Percentiles rank a stretch among this genome's conserved stretches.
Conservation (phyloP, 2,888 invertebrate species). For the Diplazon laetatorius region DNA sequence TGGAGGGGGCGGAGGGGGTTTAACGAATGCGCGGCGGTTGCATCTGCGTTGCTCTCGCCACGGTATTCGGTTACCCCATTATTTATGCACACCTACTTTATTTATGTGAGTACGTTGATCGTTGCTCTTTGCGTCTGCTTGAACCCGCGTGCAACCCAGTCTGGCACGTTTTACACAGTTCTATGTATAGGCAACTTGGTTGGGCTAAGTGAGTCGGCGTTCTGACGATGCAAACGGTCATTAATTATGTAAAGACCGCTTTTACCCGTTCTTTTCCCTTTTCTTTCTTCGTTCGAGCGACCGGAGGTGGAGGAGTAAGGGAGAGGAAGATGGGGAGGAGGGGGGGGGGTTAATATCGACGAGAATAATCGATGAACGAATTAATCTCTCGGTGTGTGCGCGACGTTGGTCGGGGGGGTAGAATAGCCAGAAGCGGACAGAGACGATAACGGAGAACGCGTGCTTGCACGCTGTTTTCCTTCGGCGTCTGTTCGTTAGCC, state of each 20-base stretch:
- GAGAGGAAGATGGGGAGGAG: too few relatives aligned
- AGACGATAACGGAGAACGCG: conserved; percentile 23
- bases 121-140: conserved; percentile 32
- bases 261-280: conserved; percentile 5
- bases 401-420: conserved; percentile 8
- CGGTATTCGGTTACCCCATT: too few relatives aligned
- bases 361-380: conserved; percentile 62
- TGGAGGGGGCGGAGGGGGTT: too few relatives aligned
- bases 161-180: conserved; percentile 33
- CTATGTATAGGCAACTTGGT: background rate
- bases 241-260: conserved; percentile 67
- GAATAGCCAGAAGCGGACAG: conserved; percentile 27
- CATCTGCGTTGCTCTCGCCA: too few relatives aligned
- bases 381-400: conserved; percentile 61
- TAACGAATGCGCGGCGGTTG: too few relatives aligned
- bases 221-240: conserved; percentile 61
- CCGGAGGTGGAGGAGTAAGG: too few relatives aligned
- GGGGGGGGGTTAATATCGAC: conserved; percentile 32
- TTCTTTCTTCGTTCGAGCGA: background rate
- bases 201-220: conserved; percentile 64
- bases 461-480: conserved; percentile 8
- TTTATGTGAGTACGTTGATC: conserved; percentile 54
- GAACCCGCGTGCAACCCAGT: conserved; percentile 14
- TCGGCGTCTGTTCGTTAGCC: background rate
- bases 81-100: conserved; percentile 62